phyloP scores from a whole-genome alignment of 2,888 invertebrate species.

The Conus canariensis region DNA sequence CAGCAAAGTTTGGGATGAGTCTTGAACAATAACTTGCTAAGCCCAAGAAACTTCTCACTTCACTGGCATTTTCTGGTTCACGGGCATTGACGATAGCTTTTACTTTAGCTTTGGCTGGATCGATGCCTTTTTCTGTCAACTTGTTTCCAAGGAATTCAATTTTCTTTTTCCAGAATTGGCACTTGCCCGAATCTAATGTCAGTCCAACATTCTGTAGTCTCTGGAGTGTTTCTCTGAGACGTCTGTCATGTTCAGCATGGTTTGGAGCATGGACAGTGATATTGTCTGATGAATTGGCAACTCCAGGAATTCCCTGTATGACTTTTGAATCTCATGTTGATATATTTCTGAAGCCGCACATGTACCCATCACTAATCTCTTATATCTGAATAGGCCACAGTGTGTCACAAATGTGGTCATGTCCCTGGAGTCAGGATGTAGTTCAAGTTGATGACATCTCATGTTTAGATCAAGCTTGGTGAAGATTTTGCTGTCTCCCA shows the following conservation, averaged over 20 bases:
- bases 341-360: background rate
- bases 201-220: background rate
- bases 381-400: background rate
- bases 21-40: background rate
- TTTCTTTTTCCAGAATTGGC: background rate
- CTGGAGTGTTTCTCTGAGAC: background rate
- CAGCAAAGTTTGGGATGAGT: background rate
- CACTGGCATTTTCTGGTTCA: constrained; percentile 12
- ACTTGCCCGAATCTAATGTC: background rate
- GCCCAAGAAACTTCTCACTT: constrained; percentile 27
- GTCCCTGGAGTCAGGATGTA: background rate
- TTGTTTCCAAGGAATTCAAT: background rate
- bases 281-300: background rate
- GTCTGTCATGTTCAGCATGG: too few relatives aligned
- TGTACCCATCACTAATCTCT: background rate
- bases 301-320: background rate
- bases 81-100: constrained; percentile 20
- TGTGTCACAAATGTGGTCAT: background rate
- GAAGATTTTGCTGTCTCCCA: too few relatives aligned
- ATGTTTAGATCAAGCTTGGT: too few relatives aligned
- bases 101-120: background rate
- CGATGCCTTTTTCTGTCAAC: background rate
- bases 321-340: background rate
- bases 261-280: background rate
- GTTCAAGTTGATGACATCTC: too few relatives aligned